Evolutionary conservation across 2,797 vertebrate genomes (phyloP).

Genomic region (Sebastes ruberrimus): DNA sequence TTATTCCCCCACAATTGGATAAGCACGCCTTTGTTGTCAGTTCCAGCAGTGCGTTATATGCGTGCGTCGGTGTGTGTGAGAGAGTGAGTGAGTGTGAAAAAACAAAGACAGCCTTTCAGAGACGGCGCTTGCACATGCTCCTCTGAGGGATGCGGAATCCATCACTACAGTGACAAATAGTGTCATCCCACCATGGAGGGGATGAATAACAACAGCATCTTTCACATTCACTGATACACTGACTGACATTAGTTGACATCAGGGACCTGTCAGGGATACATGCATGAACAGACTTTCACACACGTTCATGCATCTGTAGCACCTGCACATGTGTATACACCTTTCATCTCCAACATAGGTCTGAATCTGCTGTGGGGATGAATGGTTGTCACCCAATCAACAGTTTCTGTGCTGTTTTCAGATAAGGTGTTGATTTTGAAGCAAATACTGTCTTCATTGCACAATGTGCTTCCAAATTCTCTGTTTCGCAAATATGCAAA

Average conservation of each 20-base stretch:
- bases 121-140: conserved; percentile 81
- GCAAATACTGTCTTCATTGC: background rate
- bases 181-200: conserved; percentile 86
- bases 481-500: background rate
- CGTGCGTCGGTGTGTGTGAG: conserved; percentile 37
- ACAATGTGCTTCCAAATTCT: background rate
- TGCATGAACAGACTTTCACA: conserved; percentile 26
- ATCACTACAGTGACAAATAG: conserved; percentile 90
- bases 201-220: conserved; percentile 88
- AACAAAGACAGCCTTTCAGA: conserved; percentile 95
- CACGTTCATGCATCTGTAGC: conserved; percentile 24
- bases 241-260: conserved; percentile 80
- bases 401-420: background rate
- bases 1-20: conserved; percentile 82
- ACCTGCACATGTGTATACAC: conserved; percentile 20
- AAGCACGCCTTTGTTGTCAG: conserved; percentile 90
- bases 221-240: conserved; percentile 85
- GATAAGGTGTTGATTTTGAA: background rate
- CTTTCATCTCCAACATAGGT: conserved; percentile 15
- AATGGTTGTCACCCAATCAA: background rate
- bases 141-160: conserved; percentile 91
- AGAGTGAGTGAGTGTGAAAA: conserved; percentile 65
- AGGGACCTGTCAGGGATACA: conserved; percentile 77
- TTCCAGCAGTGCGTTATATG: conserved; percentile 77
- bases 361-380: background rate